Evolutionary conservation across 64 coral and sea anemone genomes (phyloP).

Genomic region (Exaiptasia diaphana): DNA sequence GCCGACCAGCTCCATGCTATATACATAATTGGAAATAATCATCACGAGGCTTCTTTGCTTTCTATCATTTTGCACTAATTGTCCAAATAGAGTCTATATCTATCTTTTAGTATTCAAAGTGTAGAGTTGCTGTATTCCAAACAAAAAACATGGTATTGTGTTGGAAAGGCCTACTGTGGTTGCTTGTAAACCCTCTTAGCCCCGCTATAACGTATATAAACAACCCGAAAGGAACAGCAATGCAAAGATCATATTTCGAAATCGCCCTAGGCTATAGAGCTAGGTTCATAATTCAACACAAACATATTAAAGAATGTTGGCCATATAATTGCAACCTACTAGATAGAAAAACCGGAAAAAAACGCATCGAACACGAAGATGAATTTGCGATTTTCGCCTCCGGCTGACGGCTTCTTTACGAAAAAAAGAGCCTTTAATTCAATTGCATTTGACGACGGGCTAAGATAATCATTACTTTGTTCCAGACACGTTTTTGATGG

Average conservation of each 20-base stretch:
- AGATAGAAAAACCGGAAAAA: slow-evolving; percentile 12
- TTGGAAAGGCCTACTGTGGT: no score
- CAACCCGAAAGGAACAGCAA: not conserved
- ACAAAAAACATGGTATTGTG: no score
- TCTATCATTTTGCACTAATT: no score
- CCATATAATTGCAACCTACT: slow-evolving; percentile 8
- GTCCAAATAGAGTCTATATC: no score
- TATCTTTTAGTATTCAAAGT: no score
- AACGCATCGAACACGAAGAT: not conserved
- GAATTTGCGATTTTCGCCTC: no score
- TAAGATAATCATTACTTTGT: not conserved
- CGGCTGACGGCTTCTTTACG: not conserved
- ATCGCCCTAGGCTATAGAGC: slow-evolving; percentile 12
- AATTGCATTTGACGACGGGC: not conserved
- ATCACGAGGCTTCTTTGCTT: not conserved
- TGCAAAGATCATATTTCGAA: slow-evolving; percentile 19
- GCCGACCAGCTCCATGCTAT: not conserved
- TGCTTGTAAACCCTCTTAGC: not conserved
- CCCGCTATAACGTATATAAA: not conserved
- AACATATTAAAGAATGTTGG: slow-evolving; percentile 20
- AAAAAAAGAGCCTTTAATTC: not conserved
- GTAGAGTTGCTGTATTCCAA: no score
- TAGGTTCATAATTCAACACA: not conserved
- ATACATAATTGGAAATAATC: not conserved
- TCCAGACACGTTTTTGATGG: not conserved